phyloP scores from a whole-genome alignment of 2,888 invertebrate genomes.

The Nomada fucata region DNA sequence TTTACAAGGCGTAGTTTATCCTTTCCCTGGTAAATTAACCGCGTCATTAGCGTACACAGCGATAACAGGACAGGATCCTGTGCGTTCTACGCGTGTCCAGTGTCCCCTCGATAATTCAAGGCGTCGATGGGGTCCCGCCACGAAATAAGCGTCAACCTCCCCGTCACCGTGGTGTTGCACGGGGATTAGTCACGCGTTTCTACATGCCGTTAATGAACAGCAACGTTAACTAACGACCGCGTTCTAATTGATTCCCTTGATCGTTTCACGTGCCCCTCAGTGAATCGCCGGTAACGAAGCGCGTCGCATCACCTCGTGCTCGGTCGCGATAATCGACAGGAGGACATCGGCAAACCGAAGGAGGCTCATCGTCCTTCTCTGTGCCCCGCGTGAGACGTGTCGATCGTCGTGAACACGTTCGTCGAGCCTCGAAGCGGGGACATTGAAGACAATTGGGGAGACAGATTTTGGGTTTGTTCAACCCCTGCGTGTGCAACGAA shows the following conservation, averaged over 20 bases:
- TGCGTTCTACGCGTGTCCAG: not conserved
- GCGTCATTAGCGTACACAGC: not conserved
- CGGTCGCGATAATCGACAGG: slow-evolving; percentile 24
- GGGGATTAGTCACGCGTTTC: slow-evolving; percentile 49
- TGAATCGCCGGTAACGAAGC: slow-evolving; percentile 36
- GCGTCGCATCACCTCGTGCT: slow-evolving; percentile 18
- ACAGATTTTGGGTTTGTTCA: too few relatives aligned
- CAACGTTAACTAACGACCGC: slow-evolving; percentile 75
- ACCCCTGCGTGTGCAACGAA: too few relatives aligned
- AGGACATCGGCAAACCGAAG: slow-evolving; percentile 14
- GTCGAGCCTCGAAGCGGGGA: not conserved
- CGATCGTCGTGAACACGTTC: not conserved
- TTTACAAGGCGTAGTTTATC: slow-evolving; percentile 1
- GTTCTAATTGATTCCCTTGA: slow-evolving; percentile 75
- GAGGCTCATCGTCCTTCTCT: not conserved
- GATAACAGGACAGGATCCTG: slow-evolving; percentile 7
- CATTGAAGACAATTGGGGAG: too few relatives aligned
- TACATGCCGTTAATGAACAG: slow-evolving; percentile 72
- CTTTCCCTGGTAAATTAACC: slow-evolving; percentile 9
- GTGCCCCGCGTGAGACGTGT: not conserved
- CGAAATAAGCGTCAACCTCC: slow-evolving; percentile 15
- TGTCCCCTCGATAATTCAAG: slow-evolving; percentile 32
- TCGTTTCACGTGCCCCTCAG: slow-evolving; percentile 50
- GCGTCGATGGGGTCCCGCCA: not conserved
- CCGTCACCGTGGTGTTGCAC: slow-evolving; percentile 6